Evolutionary conservation across 2,888 invertebrate species (phyloP).

Genomic region (Chloromyia formosa): DNA sequence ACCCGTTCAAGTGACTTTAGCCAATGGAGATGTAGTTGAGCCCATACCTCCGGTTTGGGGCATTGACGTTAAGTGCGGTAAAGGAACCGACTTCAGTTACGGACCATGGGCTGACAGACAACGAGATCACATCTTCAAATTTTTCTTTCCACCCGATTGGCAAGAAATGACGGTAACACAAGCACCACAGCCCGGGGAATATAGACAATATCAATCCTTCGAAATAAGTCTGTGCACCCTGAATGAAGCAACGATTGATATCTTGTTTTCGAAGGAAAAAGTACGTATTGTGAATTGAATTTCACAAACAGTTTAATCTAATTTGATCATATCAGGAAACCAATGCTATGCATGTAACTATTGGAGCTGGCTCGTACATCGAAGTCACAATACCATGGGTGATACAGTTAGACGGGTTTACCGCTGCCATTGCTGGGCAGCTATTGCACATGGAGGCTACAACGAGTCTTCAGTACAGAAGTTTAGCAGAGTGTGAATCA

Average conservation of each 20-base stretch:
- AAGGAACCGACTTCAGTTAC: constrained; percentile 93
- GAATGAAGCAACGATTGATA: constrained; percentile 93
- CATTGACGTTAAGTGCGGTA: constrained; percentile 93
- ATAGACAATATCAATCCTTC: constrained; percentile 88
- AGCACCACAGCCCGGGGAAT: constrained; percentile 85
- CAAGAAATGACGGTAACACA: constrained; percentile 81
- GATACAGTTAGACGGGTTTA: constrained; percentile 85
- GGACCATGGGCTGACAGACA: constrained; percentile 99
- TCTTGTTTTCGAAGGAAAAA: constrained; percentile 91
- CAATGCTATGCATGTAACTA: constrained; percentile 95
- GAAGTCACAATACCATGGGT: constrained; percentile 98
- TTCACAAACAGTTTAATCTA: not conserved
- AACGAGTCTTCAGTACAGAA: constrained; percentile 92
- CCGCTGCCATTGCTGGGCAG: constrained; percentile 91
- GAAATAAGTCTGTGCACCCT: constrained; percentile 91
- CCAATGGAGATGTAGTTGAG: constrained; percentile 93
- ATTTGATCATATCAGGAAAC: constrained; percentile 73
- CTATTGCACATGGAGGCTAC: constrained; percentile 93
- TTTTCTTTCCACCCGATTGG: constrained; percentile 93
- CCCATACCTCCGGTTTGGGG: constrained; percentile 96
- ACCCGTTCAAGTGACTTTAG: constrained; percentile 86
- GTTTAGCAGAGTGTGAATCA: constrained; percentile 93
- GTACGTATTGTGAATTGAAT: constrained; percentile 24
- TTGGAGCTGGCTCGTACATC: constrained; percentile 94
- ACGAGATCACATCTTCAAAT: constrained; percentile 91